phyloP scores from a whole-genome alignment of 1,140 invertebrate genomes.

The Heterodera schachtii region DNA sequence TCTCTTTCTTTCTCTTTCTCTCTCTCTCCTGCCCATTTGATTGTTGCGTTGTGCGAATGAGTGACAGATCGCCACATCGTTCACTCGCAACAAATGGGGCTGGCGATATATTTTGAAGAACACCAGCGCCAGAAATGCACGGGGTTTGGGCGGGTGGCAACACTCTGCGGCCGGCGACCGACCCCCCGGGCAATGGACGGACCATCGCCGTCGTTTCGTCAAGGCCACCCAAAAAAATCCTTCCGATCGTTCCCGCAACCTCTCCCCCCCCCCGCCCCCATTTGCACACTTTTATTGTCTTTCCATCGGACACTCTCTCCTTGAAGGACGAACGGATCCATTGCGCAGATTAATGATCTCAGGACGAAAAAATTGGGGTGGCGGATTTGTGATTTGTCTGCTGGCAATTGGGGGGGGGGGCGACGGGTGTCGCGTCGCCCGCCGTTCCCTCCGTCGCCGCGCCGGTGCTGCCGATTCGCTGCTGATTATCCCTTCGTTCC shows the following conservation, averaged over 20 bases:
- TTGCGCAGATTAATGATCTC: background rate
- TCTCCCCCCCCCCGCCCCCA: background rate
- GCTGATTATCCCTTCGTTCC: background rate
- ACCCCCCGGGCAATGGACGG: background rate
- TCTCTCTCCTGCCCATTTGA: background rate
- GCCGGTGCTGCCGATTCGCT: background rate
- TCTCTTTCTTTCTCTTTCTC: background rate
- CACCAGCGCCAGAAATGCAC: background rate
- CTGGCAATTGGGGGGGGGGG: background rate
- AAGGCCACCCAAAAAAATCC: background rate
- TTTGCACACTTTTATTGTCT: background rate
- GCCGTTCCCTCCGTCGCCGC: background rate
- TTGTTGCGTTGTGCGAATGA: background rate
- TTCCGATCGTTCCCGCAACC: background rate
- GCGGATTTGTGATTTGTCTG: background rate
- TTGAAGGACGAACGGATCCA: background rate
- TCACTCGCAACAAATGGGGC: background rate
- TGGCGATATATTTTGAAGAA: background rate
- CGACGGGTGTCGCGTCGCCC: background rate
- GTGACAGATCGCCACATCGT: slow-evolving; percentile 4
- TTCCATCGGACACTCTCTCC: background rate
- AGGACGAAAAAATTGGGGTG: background rate
- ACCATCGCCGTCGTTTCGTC: background rate
- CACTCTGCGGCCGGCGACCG: background rate
- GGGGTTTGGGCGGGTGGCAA: background rate